These are phyloP conservation scores for Pantherophis vulpinus DNA, from an alignment of 2,797 vertebrate species.

Conservation along the genomic window DNA sequence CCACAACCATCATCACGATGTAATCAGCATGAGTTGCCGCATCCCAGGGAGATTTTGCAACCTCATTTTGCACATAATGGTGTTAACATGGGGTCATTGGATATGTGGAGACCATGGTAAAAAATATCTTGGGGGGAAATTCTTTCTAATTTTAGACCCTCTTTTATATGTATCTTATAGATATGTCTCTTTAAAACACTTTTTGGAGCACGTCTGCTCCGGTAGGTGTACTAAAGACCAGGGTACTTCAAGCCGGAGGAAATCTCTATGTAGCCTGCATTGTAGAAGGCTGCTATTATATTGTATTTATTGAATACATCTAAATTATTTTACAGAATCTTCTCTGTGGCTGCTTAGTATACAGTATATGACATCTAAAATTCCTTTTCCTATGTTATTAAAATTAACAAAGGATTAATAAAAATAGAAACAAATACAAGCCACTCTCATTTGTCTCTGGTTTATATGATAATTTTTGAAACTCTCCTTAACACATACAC, in stretches of 20 bases:
- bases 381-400: slow-evolving; percentile 31
- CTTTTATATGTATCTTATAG: slow-evolving; percentile 90
- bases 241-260: slow-evolving; percentile 87
- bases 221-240: slow-evolving; percentile 82
- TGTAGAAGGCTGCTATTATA: slow-evolving; percentile 88
- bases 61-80: slow-evolving; percentile 64
- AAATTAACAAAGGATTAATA: slow-evolving; percentile 54
- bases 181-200: slow-evolving; percentile 87
- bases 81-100: slow-evolving; percentile 72
- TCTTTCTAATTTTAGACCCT: slow-evolving; percentile 73
- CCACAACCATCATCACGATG: neutral
- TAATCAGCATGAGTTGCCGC: slow-evolving; percentile 25
- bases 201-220: slow-evolving; percentile 79
- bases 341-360: slow-evolving; percentile 36
- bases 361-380: slow-evolving; percentile 36
- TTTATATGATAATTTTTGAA: slow-evolving; percentile 9
- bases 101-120: slow-evolving; percentile 94
- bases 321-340: slow-evolving; percentile 66
- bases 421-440: slow-evolving; percentile 27
- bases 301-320: slow-evolving; percentile 88
- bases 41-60: slow-evolving; percentile 59
- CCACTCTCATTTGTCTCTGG: neutral
- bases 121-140: slow-evolving; percentile 24
- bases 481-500: neutral
- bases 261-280: slow-evolving; percentile 86